These are phyloP conservation scores for Trichomalopsis sarcophagae DNA, from an alignment of 1,140 invertebrate genomes.

Conservation along the genomic window DNA sequence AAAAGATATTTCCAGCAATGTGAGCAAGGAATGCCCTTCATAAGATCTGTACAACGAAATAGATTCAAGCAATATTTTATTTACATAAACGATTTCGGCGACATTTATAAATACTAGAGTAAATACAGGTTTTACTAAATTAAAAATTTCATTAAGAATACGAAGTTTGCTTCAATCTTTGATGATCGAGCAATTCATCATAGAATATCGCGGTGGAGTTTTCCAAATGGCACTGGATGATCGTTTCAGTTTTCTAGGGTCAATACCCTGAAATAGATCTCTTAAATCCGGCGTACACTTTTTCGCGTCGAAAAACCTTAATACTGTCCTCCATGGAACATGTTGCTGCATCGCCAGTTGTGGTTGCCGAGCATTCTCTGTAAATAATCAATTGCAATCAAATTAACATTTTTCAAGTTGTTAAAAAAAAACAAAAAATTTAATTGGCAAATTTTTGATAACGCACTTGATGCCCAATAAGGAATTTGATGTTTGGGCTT, in stretches of 20 bases:
- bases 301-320: constrained; percentile 78
- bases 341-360: constrained; percentile 66
- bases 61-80: too few relatives aligned
- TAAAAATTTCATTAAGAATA: constrained; percentile 19
- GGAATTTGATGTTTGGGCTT: constrained; percentile 74
- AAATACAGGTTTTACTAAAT: constrained; percentile 28
- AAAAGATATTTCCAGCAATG: too few relatives aligned
- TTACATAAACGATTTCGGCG: too few relatives aligned
- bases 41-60: too few relatives aligned
- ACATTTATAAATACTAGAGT: constrained; percentile 20
- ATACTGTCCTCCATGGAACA: constrained; percentile 70
- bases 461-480: constrained; percentile 74
- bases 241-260: constrained; percentile 78
- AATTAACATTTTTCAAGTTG: constrained; percentile 10
- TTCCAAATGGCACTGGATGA: constrained; percentile 84
- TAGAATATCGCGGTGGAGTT: constrained; percentile 79
- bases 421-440: background rate
- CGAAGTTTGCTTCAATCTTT: constrained; percentile 36
- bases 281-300: constrained; percentile 80
- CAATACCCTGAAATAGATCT: constrained; percentile 81
- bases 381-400: constrained; percentile 56
- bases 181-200: constrained; percentile 61
- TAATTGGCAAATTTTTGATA: constrained; percentile 24
- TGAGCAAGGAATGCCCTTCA: too few relatives aligned
- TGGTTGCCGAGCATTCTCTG: constrained; percentile 63